Evolutionary conservation across 2,888 invertebrate genomes (phyloP).

Genomic region (Onthophagus sagittarius): DNA sequence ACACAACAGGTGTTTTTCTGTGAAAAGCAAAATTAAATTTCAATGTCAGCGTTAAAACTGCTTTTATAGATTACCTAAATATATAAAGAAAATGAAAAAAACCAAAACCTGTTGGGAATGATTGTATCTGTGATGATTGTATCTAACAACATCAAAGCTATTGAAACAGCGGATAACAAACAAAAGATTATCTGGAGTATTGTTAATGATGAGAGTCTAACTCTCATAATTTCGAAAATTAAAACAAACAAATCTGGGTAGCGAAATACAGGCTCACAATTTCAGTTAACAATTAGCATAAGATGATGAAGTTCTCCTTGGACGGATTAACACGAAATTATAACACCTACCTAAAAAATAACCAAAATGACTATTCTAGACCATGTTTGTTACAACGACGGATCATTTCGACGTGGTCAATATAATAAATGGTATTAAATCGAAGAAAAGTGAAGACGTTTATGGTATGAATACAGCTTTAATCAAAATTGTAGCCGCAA

Average conservation of each 20-base stretch:
- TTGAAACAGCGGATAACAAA: background rate
- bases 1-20: background rate
- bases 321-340: too few relatives aligned
- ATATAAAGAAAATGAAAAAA: background rate
- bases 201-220: too few relatives aligned
- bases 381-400: background rate
- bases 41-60: too few relatives aligned
- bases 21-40: background rate
- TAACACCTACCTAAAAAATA: background rate
- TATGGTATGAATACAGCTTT: background rate
- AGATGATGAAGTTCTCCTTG: too few relatives aligned
- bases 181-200: background rate
- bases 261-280: too few relatives aligned
- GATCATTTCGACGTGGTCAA: background rate
- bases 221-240: background rate
- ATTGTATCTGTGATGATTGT: background rate
- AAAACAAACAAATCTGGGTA: background rate
- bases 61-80: too few relatives aligned
- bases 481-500: too few relatives aligned
- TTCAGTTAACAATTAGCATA: too few relatives aligned
- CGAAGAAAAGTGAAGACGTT: background rate
- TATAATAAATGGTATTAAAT: background rate
- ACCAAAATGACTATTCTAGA: background rate
- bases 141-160: background rate
- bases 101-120: background rate